Evolutionary conservation across 2,888 invertebrate species (phyloP).

Genomic region (Aplocera efformata): DNA sequence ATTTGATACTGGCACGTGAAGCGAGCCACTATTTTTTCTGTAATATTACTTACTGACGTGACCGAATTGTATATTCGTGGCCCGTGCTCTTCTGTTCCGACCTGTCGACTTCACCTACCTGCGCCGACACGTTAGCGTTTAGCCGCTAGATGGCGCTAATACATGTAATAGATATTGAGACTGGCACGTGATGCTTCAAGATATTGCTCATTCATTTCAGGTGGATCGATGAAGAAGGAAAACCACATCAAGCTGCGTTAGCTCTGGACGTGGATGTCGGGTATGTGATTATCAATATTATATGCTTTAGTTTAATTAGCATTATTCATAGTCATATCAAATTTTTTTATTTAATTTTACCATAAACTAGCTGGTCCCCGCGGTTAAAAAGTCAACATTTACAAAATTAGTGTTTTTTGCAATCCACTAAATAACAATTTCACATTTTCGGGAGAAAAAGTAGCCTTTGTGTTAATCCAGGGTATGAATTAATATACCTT

Average conservation of each 20-base stretch:
- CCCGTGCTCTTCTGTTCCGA: slow-evolving; percentile 42
- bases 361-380: no score
- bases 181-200: background rate
- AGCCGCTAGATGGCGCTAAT: background rate
- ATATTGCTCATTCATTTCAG: slow-evolving; percentile 39
- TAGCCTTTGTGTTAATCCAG: no score
- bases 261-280: slow-evolving; percentile 66
- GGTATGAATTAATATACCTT: no score
- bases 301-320: no score
- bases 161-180: no score
- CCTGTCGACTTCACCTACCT: slow-evolving; percentile 37
- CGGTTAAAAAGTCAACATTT: no score
- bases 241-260: slow-evolving; percentile 60
- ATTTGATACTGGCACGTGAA: slow-evolving; percentile 62
- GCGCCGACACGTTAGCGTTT: slow-evolving; percentile 52
- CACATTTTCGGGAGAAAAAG: no score
- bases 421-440: no score
- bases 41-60: slow-evolving; percentile 40
- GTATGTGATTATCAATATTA: slow-evolving; percentile 42
- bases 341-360: no score
- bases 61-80: slow-evolving; percentile 34
- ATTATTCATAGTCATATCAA: no score
- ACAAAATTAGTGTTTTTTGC: no score
- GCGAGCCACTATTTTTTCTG: slow-evolving; percentile 52
- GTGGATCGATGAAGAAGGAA: slow-evolving; percentile 70